Evolutionary conservation across 2,888 invertebrate genomes (phyloP), one percentile per base, ranked within the genome.

Genomic region (Lymantria dispar): DNA sequence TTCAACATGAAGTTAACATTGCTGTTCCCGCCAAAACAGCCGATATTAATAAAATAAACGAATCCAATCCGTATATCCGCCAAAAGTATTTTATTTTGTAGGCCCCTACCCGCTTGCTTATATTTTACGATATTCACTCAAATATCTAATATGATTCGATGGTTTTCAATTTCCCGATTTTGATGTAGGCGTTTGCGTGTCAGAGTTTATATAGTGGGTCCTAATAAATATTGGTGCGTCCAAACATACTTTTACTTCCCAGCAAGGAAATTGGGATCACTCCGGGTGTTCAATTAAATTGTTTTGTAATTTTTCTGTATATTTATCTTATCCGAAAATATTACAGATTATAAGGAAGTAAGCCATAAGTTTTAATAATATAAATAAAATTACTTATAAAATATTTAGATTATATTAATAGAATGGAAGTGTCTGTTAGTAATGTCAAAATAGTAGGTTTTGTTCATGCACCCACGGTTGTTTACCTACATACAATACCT

Each of bases 81-180:
- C 72, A 70, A 70, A 78, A 78, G 36, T 72, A 78, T 76, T 80
- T 77, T 77, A 81, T 80, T 78, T 72, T 76, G 72, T 74, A 60
- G 52, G 22, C 70, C 64, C 43, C 64, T 66, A 66, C 68, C 60
- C 66, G 60, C 69, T 73, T 69, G 72, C 74, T 70, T 78, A 79
- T 83, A 82, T 82, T 80, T 83, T 82, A 82, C 68, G 78, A 75
- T 72, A 68, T 68, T 68, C 68, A 60, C 74, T 74, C 78, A 79
- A 80, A 80, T 82, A 78, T 73, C 62, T 75, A 73, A 78, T 76
- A 72, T 71, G 71, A 72, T 78, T 78, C 74, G 75, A 83, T 81
- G 80, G 80, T 74, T 80, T 84, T 83, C 85, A 84, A 85, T 85
- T 85, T 85, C 85, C 84, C 74, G 68, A 48, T 31, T 47, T 39